Conservation (phyloP, 2,888 invertebrate species). For the Caenorhabditis virilis region DNA sequence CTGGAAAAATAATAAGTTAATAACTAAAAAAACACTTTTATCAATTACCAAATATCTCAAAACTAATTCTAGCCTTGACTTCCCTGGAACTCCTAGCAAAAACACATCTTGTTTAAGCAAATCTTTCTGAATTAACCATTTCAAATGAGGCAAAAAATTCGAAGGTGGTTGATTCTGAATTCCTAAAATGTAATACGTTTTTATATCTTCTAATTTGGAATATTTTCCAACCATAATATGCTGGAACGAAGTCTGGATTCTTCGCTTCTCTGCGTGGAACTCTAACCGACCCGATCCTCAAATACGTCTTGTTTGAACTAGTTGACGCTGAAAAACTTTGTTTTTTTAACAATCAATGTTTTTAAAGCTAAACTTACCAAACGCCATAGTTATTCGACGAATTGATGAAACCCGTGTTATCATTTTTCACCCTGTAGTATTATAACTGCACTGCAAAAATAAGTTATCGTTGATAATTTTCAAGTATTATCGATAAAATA, state of each 20-base stretch:
- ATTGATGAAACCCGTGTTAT: too few relatives aligned
- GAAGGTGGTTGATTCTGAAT: slow-evolving; percentile 12
- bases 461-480: too few relatives aligned
- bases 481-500: too few relatives aligned
- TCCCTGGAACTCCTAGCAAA: slow-evolving; percentile 87
- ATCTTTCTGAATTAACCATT: slow-evolving; percentile 97
- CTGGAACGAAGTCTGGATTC: slow-evolving; percentile 83
- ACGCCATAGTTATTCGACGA: too few relatives aligned
- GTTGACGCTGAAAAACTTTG: neutral
- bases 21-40: too few relatives aligned
- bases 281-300: slow-evolving; percentile 57
- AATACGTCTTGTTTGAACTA: neutral
- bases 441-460: too few relatives aligned
- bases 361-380: too few relatives aligned
- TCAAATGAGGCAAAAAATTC: slow-evolving; percentile 75
- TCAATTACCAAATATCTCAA: slow-evolving; percentile 81
- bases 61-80: slow-evolving; percentile 81
- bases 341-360: too few relatives aligned
- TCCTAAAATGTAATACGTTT: neutral
- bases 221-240: slow-evolving; percentile 52
- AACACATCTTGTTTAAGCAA: slow-evolving; percentile 91
- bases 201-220: neutral
- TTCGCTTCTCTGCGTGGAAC: slow-evolving; percentile 71
- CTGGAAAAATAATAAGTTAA: too few relatives aligned
- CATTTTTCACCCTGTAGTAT: too few relatives aligned